Evolutionary conservation across 2,888 invertebrate genomes (phyloP).

Genomic region (Baronia brevicornis): DNA sequence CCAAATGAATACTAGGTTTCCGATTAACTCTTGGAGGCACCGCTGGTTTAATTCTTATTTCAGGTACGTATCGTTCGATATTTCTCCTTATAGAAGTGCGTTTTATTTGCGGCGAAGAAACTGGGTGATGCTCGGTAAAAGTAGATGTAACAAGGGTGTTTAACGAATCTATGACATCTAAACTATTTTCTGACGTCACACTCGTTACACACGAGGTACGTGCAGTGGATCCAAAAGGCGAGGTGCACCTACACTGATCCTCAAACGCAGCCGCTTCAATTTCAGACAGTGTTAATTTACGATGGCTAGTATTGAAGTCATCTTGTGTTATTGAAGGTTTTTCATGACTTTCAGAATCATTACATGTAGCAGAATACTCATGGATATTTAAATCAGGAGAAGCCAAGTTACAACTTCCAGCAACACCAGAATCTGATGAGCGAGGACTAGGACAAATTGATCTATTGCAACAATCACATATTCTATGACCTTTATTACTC

Average conservation of each 20-base stretch:
- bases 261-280: constrained; percentile 78
- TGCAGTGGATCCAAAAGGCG: constrained; percentile 83
- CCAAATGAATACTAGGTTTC: constrained; percentile 63
- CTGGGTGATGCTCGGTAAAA: constrained; percentile 57
- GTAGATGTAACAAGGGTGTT: constrained; percentile 70
- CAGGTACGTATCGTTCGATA: constrained; percentile 59
- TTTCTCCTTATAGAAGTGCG: constrained; percentile 65
- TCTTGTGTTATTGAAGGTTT: constrained; percentile 47
- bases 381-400: constrained; percentile 80
- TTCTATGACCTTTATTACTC: constrained; percentile 41
- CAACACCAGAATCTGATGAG: constrained; percentile 90
- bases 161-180: constrained; percentile 71
- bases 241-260: constrained; percentile 82
- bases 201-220: constrained; percentile 78
- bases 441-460: constrained; percentile 81
- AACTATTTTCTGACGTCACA: constrained; percentile 73
- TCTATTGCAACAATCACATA: constrained; percentile 78
- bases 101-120: constrained; percentile 65
- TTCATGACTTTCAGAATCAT: constrained; percentile 55
- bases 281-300: constrained; percentile 71
- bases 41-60: constrained; percentile 57
- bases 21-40: constrained; percentile 65
- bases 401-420: constrained; percentile 85
- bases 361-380: constrained; percentile 42
- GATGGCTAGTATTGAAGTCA: constrained; percentile 44